Evolutionary conservation across 2,113 vertebrate genomes (phyloP).

Genomic region (Melospiza melodia): DNA sequence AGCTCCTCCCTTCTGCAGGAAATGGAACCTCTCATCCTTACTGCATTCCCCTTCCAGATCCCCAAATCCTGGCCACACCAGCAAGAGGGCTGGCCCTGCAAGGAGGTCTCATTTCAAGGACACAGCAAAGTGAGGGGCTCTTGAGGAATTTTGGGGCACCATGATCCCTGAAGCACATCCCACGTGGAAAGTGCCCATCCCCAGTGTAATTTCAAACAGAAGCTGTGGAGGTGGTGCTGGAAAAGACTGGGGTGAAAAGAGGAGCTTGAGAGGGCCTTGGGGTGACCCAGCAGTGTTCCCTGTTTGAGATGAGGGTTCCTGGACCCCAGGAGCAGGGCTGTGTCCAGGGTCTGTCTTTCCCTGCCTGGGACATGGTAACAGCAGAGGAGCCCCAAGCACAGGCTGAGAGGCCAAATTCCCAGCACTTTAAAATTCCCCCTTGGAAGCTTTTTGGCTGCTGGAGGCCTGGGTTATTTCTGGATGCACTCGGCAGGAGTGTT

Average conservation of each 20-base stretch:
- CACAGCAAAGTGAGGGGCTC: not conserved
- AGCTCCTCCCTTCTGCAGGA: not conserved
- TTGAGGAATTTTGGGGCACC: not conserved
- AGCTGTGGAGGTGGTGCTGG: not conserved
- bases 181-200: not conserved
- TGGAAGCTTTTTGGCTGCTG: constrained; percentile 62
- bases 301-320: not conserved
- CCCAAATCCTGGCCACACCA: not conserved
- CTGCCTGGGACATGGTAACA: not conserved
- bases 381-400: not conserved
- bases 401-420: constrained; percentile 58
- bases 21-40: not conserved
- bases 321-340: not conserved
- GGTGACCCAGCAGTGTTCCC: not conserved
- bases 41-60: not conserved
- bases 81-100: not conserved
- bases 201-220: not conserved
- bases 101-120: not conserved
- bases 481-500: constrained; percentile 24
- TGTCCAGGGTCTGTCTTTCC: not conserved
- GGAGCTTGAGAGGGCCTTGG: not conserved
- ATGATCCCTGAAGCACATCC: not conserved
- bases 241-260: not conserved
- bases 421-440: constrained; percentile 53
- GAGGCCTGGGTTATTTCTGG: constrained; percentile 58